phyloP scores from a whole-genome alignment of 1,140 invertebrate species.

The Helicoverpa armigera region DNA sequence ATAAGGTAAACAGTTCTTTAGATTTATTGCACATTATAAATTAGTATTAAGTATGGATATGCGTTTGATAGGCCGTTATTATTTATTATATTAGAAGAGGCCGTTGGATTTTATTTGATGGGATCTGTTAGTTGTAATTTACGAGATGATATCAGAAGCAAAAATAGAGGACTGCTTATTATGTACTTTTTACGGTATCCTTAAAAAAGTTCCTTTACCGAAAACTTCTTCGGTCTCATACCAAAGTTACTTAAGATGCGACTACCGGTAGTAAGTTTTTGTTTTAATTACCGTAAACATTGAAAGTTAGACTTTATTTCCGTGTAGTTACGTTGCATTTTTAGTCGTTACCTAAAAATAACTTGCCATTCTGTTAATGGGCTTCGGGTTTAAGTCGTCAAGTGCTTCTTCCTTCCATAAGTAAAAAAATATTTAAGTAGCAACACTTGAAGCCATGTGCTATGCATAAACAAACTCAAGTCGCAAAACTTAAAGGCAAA shows the following conservation, averaged over 20 bases:
- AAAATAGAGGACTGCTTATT: not conserved
- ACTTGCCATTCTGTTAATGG: no score
- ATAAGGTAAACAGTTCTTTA: constrained; percentile 54
- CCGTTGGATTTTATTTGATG: constrained; percentile 22
- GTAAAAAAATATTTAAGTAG: constrained; percentile 15
- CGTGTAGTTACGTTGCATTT: no score
- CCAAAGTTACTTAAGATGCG: no score
- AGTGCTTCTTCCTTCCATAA: not conserved
- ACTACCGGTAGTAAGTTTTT: no score
- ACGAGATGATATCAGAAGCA: not conserved
- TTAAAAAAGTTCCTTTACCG: not conserved
- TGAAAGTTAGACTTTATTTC: no score
- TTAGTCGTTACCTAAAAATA: no score
- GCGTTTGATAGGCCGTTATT: constrained; percentile 38
- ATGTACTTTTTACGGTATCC: not conserved
- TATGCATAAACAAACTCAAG: not conserved
- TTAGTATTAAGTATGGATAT: constrained; percentile 47
- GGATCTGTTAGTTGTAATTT: not conserved
- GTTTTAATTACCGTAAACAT: no score
- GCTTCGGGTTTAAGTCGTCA: not conserved
- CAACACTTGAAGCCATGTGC: not conserved
- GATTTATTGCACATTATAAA: constrained; percentile 55
- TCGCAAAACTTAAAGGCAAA: no score
- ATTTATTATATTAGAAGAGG: constrained; percentile 31
- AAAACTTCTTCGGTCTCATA: no score